phyloP scores from a whole-genome alignment of 2,113 vertebrate genomes.

The Cinclus cinclus region DNA sequence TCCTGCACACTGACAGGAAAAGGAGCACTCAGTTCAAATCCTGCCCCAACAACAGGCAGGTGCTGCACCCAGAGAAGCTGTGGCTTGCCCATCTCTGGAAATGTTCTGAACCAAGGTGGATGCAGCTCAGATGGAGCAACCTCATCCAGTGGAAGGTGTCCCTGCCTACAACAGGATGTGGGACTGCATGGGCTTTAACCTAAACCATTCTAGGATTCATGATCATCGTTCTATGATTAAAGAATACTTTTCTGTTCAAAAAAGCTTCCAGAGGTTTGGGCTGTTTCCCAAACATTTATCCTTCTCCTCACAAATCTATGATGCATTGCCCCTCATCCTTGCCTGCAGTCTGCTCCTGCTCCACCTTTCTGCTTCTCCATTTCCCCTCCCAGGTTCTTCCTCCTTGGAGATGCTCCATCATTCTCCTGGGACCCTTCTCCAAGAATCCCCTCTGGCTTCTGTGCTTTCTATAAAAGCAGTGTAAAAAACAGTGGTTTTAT shows the following conservation, averaged over 20 bases:
- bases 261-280: not conserved
- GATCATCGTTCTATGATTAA: not conserved
- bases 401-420: not conserved
- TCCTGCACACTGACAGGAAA: conserved; percentile 77
- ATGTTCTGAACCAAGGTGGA: not conserved
- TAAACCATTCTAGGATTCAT: not conserved
- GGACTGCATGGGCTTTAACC: not conserved
- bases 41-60: not conserved
- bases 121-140: not conserved
- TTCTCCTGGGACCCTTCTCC: not conserved
- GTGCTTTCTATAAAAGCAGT: not conserved
- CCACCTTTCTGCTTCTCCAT: not conserved
- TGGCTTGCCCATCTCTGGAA: not conserved
- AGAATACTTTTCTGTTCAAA: not conserved
- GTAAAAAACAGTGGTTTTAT: not conserved
- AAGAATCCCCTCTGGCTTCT: not conserved
- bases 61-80: rapidly evolving
- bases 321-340: not conserved
- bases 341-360: not conserved
- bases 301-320: not conserved
- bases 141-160: not conserved
- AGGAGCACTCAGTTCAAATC: not conserved
- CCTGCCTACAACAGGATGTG: not conserved
- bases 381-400: not conserved
- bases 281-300: not conserved